Conservation (phyloP, 2,113 vertebrate genomes). For the Talpa occidentalis region DNA sequence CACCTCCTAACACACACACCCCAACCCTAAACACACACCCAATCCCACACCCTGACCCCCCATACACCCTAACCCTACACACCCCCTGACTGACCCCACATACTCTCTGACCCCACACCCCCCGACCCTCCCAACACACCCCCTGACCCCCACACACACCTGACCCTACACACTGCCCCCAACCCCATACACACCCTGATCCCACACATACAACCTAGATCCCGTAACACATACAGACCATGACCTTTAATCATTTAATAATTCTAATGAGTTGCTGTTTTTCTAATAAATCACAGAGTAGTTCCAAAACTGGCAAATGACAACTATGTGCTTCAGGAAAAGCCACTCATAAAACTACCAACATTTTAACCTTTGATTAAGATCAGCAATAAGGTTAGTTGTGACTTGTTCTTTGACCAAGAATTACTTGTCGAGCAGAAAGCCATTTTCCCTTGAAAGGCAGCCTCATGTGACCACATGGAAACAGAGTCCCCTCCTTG, state of each 20-base stretch:
- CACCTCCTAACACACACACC: neutral
- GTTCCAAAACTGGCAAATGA: slow-evolving; percentile 68
- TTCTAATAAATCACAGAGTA: slow-evolving; percentile 72
- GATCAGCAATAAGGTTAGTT: neutral
- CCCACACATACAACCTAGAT: too few relatives aligned
- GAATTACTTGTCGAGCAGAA: slow-evolving; percentile 65
- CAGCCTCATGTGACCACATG: neutral
- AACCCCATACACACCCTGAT: too few relatives aligned
- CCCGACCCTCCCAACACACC: too few relatives aligned
- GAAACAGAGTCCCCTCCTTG: neutral
- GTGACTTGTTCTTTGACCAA: slow-evolving; percentile 62
- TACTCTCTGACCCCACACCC: too few relatives aligned
- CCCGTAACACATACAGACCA: neutral
- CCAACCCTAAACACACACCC: too few relatives aligned
- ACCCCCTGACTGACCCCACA: too few relatives aligned
- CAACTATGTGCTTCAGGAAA: slow-evolving; percentile 58
- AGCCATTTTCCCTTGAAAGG: slow-evolving; percentile 43
- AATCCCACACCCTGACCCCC: too few relatives aligned
- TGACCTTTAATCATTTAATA: slow-evolving; percentile 50
- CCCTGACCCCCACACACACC: too few relatives aligned
- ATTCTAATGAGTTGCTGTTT: slow-evolving; percentile 71
- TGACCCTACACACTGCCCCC: too few relatives aligned
- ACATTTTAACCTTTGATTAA: slow-evolving; percentile 53
- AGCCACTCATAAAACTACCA: slow-evolving; percentile 47
- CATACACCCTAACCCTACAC: too few relatives aligned